Conservation (phyloP, 2,888 invertebrate genomes). For the Syrphus vitripennis region DNA sequence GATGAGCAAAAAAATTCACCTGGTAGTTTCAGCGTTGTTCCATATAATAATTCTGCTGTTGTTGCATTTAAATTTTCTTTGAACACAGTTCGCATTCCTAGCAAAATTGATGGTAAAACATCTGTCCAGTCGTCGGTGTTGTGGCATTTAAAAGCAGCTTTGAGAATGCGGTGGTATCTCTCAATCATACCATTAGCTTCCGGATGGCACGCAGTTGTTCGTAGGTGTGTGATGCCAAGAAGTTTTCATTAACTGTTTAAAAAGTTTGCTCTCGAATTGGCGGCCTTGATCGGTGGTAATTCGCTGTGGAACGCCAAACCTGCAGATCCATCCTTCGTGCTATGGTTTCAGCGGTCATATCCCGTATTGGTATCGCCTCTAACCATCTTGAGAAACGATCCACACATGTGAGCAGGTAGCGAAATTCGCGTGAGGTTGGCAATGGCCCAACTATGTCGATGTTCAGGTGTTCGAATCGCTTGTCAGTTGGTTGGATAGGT, state of each 20-base stretch:
- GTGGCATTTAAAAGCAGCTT: not conserved
- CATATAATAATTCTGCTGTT: slow-evolving; percentile 75
- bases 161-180: slow-evolving; percentile 69
- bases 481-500: not conserved
- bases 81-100: slow-evolving; percentile 74
- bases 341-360: slow-evolving; percentile 67
- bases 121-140: slow-evolving; percentile 23
- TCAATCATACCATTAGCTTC: slow-evolving; percentile 50
- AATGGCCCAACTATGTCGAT: slow-evolving; percentile 80
- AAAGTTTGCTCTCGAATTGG: slow-evolving; percentile 4
- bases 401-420: slow-evolving; percentile 75
- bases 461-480: slow-evolving; percentile 76
- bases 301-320: not conserved
- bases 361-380: slow-evolving; percentile 69
- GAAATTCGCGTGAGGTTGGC: slow-evolving; percentile 73
- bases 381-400: slow-evolving; percentile 71
- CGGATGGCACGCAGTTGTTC: slow-evolving; percentile 10
- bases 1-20: slow-evolving; percentile 19
- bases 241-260: slow-evolving; percentile 4
- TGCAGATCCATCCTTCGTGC: slow-evolving; percentile 9
- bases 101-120: slow-evolving; percentile 74
- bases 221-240: not conserved
- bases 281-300: not conserved
- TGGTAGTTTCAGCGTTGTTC: slow-evolving; percentile 73
- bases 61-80: slow-evolving; percentile 74